Evolutionary conservation across 2,113 vertebrate genomes (phyloP).

Genomic region (Odontesthes bonariensis): DNA sequence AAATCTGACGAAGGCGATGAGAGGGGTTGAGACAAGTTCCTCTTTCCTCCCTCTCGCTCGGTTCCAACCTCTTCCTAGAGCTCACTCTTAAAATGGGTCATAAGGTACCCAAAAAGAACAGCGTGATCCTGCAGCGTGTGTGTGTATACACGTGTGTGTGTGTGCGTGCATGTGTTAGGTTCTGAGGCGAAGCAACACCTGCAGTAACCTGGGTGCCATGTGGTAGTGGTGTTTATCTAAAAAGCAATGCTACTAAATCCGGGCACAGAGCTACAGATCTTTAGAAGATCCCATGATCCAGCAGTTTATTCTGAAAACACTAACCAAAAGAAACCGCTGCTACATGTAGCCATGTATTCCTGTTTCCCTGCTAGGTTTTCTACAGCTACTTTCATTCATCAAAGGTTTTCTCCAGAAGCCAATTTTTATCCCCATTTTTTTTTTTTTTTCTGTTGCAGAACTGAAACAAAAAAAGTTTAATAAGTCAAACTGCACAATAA

Average conservation of each 20-base stretch:
- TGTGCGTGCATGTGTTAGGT: slow-evolving; percentile 9
- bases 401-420: slow-evolving; percentile 41
- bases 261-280: slow-evolving; percentile 53
- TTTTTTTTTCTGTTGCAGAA: slow-evolving; percentile 14
- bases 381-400: slow-evolving; percentile 51
- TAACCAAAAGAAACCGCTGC: slow-evolving; percentile 43
- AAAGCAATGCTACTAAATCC: slow-evolving; percentile 29
- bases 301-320: slow-evolving; percentile 45
- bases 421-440: slow-evolving; percentile 16
- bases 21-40: slow-evolving; percentile 52
- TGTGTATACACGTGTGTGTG: background rate
- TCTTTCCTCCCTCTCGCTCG: slow-evolving; percentile 28
- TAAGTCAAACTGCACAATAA: slow-evolving; percentile 59
- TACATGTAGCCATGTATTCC: slow-evolving; percentile 27
- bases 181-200: slow-evolving; percentile 57
- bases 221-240: slow-evolving; percentile 34
- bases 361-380: slow-evolving; percentile 50
- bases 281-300: slow-evolving; percentile 10
- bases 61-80: slow-evolving; percentile 32
- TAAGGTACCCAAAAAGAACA: slow-evolving; percentile 44
- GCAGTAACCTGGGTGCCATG: slow-evolving; percentile 53
- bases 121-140: slow-evolving; percentile 27
- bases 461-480: slow-evolving; percentile 41
- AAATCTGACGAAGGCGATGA: slow-evolving; percentile 80
- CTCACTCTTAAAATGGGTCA: slow-evolving; percentile 63